Percentiles rank a stretch among this genome's conserved stretches.
Conservation (phyloP, 2,113 vertebrate genomes). For the Hippocampus mohnikei region DNA sequence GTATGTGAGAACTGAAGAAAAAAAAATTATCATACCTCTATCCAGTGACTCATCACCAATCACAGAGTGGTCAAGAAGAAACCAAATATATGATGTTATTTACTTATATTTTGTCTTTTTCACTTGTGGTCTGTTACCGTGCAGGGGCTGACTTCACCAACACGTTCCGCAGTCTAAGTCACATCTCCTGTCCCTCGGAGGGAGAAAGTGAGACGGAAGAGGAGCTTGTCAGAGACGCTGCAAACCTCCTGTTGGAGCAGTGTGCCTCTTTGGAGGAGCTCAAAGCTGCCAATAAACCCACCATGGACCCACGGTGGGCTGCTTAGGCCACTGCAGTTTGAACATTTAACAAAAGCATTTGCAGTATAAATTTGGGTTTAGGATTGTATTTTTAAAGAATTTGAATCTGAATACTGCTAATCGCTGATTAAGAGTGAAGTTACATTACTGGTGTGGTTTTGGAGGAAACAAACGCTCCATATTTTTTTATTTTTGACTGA, state of each 20-base stretch:
- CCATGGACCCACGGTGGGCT: slow-evolving; percentile 90
- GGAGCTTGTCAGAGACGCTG: slow-evolving; percentile 59
- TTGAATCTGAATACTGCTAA: neutral
- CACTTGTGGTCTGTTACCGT: neutral
- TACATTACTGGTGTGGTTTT: too few species aligned
- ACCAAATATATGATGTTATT: too few species aligned
- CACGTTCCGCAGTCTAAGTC: slow-evolving; percentile 83
- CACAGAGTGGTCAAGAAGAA: too few species aligned
- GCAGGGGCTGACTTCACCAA: slow-evolving; percentile 96
- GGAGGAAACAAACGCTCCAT: too few species aligned
- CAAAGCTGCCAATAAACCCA: slow-evolving; percentile 81
- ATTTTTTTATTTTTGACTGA: too few species aligned
- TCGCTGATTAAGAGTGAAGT: neutral
- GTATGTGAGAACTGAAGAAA: too few species aligned
- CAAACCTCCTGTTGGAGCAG: slow-evolving; percentile 75
- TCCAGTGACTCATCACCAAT: neutral
- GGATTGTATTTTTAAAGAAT: neutral
- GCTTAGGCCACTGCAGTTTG: neutral
- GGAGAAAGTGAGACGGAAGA: slow-evolving; percentile 45
- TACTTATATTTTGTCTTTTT: neutral
- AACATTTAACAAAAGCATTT: neutral
- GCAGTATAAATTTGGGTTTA: neutral
- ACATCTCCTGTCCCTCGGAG: slow-evolving; percentile 68
- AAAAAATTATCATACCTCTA: too few species aligned
- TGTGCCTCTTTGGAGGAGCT: slow-evolving; percentile 90